Evolutionary conservation across 2,113 vertebrate species (phyloP).

Genomic region (Dermatemys mawii): DNA sequence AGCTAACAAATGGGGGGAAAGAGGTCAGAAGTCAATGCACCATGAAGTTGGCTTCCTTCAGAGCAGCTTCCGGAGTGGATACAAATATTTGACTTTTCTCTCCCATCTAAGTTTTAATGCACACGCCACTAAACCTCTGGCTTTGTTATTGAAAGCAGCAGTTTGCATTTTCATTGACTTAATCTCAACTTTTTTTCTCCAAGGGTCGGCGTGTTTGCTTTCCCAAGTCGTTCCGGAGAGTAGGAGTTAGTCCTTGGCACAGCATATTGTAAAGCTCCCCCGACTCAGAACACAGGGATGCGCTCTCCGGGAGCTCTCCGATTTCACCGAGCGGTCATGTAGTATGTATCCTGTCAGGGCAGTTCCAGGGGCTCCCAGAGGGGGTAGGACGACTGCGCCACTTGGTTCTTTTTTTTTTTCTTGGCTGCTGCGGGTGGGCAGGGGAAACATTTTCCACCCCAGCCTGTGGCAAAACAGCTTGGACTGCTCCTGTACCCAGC

Average conservation of each 20-base stretch:
- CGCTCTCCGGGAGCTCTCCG: not conserved
- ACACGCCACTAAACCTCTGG: not conserved
- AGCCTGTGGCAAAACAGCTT: not conserved
- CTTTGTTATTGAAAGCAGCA: not conserved
- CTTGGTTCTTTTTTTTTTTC: not conserved
- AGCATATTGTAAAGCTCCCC: not conserved
- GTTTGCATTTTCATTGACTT: not conserved
- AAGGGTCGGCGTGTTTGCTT: not conserved
- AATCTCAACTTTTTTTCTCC: fast-evolving
- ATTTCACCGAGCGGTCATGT: not conserved
- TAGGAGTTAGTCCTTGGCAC: not conserved
- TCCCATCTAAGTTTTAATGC: not conserved
- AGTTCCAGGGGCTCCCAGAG: not conserved
- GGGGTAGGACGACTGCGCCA: not conserved
- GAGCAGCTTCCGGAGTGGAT: not conserved
- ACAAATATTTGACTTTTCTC: slow-evolving; percentile 9
- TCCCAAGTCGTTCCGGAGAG: not conserved
- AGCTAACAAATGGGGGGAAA: not conserved
- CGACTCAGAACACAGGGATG: not conserved
- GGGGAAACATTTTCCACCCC: not conserved
- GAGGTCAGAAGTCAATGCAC: not conserved
- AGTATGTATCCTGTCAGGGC: not conserved
- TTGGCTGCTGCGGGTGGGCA: not conserved
- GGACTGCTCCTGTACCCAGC: not conserved
- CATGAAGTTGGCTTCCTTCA: not conserved